phyloP scores from a whole-genome alignment of 2,113 vertebrate genomes.

The Clarias batrachus region DNA sequence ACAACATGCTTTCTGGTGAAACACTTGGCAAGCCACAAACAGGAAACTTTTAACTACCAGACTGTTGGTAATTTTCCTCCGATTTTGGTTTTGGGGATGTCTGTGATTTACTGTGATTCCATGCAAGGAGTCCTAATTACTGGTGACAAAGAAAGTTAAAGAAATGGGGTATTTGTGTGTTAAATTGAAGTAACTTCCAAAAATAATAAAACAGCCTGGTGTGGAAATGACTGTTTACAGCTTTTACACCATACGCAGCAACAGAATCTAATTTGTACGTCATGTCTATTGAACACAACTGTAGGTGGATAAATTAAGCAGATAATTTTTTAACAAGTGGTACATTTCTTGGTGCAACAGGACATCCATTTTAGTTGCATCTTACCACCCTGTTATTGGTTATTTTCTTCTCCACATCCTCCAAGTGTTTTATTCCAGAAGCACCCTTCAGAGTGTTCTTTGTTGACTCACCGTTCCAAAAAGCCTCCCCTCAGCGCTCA shows the following conservation, averaged over 20 bases:
- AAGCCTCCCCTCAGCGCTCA: slow-evolving; percentile 90
- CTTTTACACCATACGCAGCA: too few relatives aligned
- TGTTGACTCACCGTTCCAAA: slow-evolving; percentile 82
- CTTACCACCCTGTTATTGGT: neutral
- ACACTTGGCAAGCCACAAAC: neutral
- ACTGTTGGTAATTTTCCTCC: neutral
- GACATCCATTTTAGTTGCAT: neutral
- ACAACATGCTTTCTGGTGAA: neutral
- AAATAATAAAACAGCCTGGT: neutral
- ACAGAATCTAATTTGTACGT: neutral
- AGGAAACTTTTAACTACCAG: neutral
- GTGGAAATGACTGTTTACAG: neutral
- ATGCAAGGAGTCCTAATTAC: neutral
- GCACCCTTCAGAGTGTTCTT: neutral
- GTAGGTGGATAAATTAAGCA: neutral
- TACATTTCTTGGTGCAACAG: neutral
- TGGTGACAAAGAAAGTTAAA: neutral
- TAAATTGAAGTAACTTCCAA: neutral
- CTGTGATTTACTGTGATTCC: neutral
- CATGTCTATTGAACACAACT: neutral
- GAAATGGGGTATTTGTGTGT: neutral
- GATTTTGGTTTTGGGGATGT: neutral
- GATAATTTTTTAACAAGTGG: neutral
- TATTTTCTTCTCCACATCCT: neutral
- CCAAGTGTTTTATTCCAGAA: neutral